Conservation (phyloP, 2,888 invertebrate species). For the Pristionchus japonicus region DNA sequence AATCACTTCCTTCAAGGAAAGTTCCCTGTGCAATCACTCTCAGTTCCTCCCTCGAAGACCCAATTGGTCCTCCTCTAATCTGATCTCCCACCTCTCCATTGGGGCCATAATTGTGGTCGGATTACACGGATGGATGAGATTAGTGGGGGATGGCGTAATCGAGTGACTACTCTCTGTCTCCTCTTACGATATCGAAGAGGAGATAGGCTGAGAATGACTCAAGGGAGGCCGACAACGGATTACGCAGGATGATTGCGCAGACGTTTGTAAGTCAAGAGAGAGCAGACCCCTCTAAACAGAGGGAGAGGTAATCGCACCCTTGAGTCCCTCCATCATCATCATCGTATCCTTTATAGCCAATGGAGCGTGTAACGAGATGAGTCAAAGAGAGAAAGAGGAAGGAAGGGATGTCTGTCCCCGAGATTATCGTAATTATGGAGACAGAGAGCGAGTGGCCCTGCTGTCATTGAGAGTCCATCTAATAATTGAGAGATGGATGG, state of each 20-base stretch:
- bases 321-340: neutral
- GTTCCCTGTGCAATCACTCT: neutral
- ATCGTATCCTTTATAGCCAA: conserved; percentile 1
- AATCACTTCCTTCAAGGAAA: neutral
- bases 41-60: neutral
- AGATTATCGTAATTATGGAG: conserved; percentile 26
- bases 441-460: neutral
- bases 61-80: neutral
- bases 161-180: conserved; percentile 3
- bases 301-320: neutral
- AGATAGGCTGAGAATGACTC: neutral
- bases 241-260: neutral
- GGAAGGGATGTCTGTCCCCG: neutral
- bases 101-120: neutral
- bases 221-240: neutral
- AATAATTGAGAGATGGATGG: conserved; percentile 29
- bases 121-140: conserved; percentile 11
- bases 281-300: neutral
- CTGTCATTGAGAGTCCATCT: neutral
- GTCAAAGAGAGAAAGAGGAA: neutral
- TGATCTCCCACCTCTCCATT: neutral
- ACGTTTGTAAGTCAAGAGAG: neutral
- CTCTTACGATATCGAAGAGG: neutral
- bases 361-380: conserved; percentile 32
- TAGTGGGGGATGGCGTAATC: neutral